phyloP scores from a whole-genome alignment of 2,888 invertebrate genomes.

The Aelia acuminata region DNA sequence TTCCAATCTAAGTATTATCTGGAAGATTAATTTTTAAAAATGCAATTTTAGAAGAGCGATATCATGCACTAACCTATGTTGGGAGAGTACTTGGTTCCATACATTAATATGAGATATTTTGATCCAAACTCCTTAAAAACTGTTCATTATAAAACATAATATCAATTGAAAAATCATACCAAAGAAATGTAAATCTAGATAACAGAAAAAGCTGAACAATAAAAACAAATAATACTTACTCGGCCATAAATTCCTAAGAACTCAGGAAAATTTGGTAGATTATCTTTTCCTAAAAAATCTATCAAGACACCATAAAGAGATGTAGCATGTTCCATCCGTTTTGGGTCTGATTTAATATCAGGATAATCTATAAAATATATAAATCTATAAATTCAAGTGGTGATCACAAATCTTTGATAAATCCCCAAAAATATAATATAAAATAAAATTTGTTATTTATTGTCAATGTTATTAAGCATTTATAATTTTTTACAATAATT shows the following conservation, averaged over 20 bases:
- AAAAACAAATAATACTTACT: slow-evolving; percentile 72
- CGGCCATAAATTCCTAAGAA: slow-evolving; percentile 89
- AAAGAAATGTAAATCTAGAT: not conserved
- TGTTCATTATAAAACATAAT: not conserved
- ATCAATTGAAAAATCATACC: not conserved
- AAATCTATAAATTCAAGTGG: slow-evolving; percentile 15
- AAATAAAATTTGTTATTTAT: not conserved
- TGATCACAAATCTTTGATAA: not conserved
- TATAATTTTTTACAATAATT: too few relatives aligned
- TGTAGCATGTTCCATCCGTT: slow-evolving; percentile 84
- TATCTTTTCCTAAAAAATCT: slow-evolving; percentile 79
- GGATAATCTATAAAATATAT: slow-evolving; percentile 79
- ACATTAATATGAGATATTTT: too few relatives aligned
- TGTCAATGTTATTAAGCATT: too few relatives aligned
- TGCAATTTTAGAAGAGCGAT: too few relatives aligned
- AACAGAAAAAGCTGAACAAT: not conserved
- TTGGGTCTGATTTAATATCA: slow-evolving; percentile 82
- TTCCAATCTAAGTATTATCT: too few relatives aligned
- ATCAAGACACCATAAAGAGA: slow-evolving; percentile 80
- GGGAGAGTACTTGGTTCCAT: too few relatives aligned
- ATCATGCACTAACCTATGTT: too few relatives aligned
- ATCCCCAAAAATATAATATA: not conserved
- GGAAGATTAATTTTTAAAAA: too few relatives aligned
- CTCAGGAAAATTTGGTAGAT: slow-evolving; percentile 82
- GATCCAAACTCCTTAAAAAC: not conserved